Evolutionary conservation across 1,140 invertebrate genomes (phyloP).

Genomic region (Drosophila nigrodunni): DNA sequence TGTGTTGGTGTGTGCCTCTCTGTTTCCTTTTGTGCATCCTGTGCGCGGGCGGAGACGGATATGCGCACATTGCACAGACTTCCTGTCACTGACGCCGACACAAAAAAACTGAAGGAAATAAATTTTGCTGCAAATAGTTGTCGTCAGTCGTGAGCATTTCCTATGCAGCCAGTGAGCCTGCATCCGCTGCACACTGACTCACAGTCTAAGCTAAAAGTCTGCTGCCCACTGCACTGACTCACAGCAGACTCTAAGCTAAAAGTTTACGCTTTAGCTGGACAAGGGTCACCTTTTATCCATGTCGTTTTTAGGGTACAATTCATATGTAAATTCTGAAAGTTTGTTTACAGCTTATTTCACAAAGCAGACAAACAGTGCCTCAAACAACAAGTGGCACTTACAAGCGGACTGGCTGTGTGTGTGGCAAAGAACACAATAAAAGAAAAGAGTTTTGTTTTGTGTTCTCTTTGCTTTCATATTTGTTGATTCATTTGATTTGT

Average conservation of each 20-base stretch:
- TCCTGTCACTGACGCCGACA: conserved; percentile 78
- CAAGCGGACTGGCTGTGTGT: conserved; percentile 31
- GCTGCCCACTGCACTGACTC: neutral
- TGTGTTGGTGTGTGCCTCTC: conserved; percentile 18
- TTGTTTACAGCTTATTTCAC: conserved; percentile 15
- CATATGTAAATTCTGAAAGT: conserved; percentile 43
- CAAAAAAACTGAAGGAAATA: conserved; percentile 21
- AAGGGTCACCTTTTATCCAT: conserved; percentile 27
- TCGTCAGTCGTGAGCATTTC: conserved; percentile 77
- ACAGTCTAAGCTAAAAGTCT: conserved; percentile 9
- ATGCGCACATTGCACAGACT: conserved; percentile 73
- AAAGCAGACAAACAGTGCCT: conserved; percentile 17
- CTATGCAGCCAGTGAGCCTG: conserved; percentile 31
- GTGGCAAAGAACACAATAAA: conserved; percentile 21
- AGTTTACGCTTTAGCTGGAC: conserved; percentile 8
- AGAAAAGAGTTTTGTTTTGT: conserved; percentile 4
- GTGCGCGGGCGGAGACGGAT: conserved; percentile 75
- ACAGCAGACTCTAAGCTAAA: conserved; percentile 14
- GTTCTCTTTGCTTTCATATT: conserved; percentile 30
- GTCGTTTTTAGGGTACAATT: neutral
- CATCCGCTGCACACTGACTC: conserved; percentile 53
- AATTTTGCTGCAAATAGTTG: conserved; percentile 17
- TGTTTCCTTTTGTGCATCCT: conserved; percentile 75
- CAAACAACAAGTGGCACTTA: conserved; percentile 42
- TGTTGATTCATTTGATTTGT: conserved; percentile 46